Base-by-base conservation (phyloP, 2,797 vertebrate genomes). In the Spondyliosoma cantharus region DNA sequence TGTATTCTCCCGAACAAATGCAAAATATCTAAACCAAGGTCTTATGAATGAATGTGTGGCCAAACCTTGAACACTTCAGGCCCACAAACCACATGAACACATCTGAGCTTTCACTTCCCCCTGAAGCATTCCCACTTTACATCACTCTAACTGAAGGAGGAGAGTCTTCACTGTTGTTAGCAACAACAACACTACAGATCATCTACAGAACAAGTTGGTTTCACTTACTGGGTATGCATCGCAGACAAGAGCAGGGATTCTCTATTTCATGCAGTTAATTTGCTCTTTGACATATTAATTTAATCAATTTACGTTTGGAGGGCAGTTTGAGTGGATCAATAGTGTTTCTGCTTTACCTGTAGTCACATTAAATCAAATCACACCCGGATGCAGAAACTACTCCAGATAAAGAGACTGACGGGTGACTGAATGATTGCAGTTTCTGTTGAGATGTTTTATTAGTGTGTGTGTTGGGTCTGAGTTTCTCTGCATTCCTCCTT, bases 91-190 rank as follows among this genome's bases (percentile, higher is more conserved):
- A 37, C 27, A 45, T 45, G 56, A 42, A 24, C n/a, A 59, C 13
- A 0, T 17, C 50, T 61, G 2, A 14, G 22, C 64, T 59, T 63
- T 62, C 62, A 62, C 24, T 27, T 17, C 29, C 29, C 1, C 6
- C 19, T 2, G n/a, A 11, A 19, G 7, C 88, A n/a, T n/a, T 82
- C 87, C 73, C 78, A 56, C 84, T 74, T 72, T 54, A 71, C 77
- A 69, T 37, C 48, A 58, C 13, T 22, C 11, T 5, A 20, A 27
- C 5, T 17, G 20, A 3, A 2, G 14, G 4, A 43, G 25, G 20
- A 43, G 8, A 11, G 22, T n/a, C 8, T 3, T 29, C 12, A 2
- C 17, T 57, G 19, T 61, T 50, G 22, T 46, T 50, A 1, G 6
- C 7, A n/a, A 9, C 32, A 66, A 63, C 48, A 57, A 19, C 37